Base-by-base conservation (phyloP, 2,113 vertebrate genomes). In the Vimba vimba region DNA sequence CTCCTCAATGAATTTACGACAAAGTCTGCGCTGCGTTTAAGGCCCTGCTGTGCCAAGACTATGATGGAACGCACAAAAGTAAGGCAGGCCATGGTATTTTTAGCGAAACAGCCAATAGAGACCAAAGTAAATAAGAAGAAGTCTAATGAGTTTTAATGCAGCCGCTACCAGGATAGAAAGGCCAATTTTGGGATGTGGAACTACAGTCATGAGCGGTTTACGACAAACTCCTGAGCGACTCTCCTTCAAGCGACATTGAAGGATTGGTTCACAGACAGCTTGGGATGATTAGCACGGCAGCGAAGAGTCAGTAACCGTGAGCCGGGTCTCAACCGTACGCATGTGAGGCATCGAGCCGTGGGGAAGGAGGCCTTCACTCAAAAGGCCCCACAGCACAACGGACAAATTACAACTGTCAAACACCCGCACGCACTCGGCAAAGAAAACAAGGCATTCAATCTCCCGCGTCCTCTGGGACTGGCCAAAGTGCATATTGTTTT, bases 181-280 rank as follows among this genome's bases (percentile, higher is more conserved):
- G 39, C 45, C 82, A 91, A 93, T 94, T 93, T 86, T 90, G 91
- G 91, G 91, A 93, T 88, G 91, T 92, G 94, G 94, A 94, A 91
- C 90, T 91, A 85, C 91, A 95, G 94, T 91, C 91, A 91, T 92
- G 88, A 94, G 93, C 90, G 91, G 93, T 90, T 95, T 91, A 90
- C 93, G 91, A 92, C 92, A 94, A 94, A 93, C 78, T 91, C 91
- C 94, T 95, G 92, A 91, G 94, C 90, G 86, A 88, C 79, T 94
- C 93, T 91, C 94, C 95, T 96, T 95, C 90, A 93, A 93, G 92
- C 87, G 95, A 96, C 94, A 84, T 95, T 94, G 94, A 95, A 90
- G 91, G 94, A 92, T 93, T 27, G 80, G 85, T 90, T 94, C 90
- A 90, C 89, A 87, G 92, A 93, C 82, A 92, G 92, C 93, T 96